These are phyloP conservation scores for Pelosia muscerda DNA, from an alignment of 2,888 invertebrate genomes.

Conservation along the genomic window DNA sequence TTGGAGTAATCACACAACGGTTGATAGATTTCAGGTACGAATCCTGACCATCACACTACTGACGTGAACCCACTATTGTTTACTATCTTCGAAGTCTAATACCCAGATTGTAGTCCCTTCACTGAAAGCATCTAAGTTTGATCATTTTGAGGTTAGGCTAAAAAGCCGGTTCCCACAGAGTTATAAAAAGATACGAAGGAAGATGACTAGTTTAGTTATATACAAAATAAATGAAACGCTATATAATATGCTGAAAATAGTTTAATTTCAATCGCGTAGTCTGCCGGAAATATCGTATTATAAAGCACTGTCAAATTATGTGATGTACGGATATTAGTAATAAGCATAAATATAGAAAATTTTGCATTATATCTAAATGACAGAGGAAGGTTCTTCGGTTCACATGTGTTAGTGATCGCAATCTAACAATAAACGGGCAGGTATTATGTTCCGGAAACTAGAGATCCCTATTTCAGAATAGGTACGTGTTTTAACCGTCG, in stretches of 20 bases:
- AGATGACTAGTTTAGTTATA: too few relatives aligned
- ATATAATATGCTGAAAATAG: not conserved
- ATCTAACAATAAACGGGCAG: conserved; percentile 28
- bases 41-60: too few relatives aligned
- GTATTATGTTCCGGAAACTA: conserved; percentile 21
- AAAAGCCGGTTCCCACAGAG: too few relatives aligned
- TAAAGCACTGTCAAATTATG: not conserved
- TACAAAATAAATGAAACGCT: not conserved
- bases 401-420: conserved; percentile 50
- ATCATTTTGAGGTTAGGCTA: too few relatives aligned
- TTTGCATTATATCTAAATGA: conserved; percentile 18
- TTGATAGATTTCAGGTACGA: not conserved
- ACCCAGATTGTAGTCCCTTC: too few relatives aligned
- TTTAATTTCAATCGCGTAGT: not conserved
- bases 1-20: not conserved
- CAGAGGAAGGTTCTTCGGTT: too few relatives aligned
- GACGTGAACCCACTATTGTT: too few relatives aligned
- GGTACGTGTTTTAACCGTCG: too few relatives aligned
- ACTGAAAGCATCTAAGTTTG: too few relatives aligned
- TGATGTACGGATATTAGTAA: conserved; percentile 18
- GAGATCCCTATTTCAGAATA: conserved; percentile 21
- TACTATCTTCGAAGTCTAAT: too few relatives aligned
- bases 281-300: not conserved
- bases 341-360: conserved; percentile 27
- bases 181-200: too few relatives aligned